phyloP scores from a whole-genome alignment of 2,888 invertebrate species.

The Yponomeuta plumbellus region DNA sequence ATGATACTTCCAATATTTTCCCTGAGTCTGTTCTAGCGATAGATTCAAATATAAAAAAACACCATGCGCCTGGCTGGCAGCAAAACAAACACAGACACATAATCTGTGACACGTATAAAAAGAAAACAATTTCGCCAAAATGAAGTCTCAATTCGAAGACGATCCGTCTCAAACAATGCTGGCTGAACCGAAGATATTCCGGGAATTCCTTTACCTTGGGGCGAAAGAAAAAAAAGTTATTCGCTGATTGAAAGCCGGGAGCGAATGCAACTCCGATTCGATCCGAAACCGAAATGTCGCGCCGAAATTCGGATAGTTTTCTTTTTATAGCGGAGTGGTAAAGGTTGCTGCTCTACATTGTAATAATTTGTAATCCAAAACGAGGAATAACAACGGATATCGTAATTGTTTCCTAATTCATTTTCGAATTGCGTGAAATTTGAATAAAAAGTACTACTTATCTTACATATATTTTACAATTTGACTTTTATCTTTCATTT shows the following conservation, averaged over 20 bases:
- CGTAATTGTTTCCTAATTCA: no score
- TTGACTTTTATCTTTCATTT: no score
- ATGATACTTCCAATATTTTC: no score
- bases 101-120: not conserved
- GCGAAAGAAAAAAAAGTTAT: conserved; percentile 26
- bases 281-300: conserved; percentile 22
- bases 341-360: conserved; percentile 13
- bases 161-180: conserved; percentile 10
- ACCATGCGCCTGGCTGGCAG: not conserved
- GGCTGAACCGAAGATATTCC: conserved; percentile 13
- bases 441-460: no score
- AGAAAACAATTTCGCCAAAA: conserved; percentile 5
- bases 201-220: conserved; percentile 23
- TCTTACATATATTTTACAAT: no score
- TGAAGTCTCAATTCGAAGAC: not conserved
- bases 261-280: conserved; percentile 19
- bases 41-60: not conserved
- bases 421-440: no score
- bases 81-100: not conserved
- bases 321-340: not conserved
- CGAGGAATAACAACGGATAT: not conserved
- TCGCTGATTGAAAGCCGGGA: conserved; percentile 35
- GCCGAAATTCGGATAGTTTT: conserved; percentile 28
- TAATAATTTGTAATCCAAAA: not conserved
- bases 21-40: not conserved